Evolutionary conservation across 1,140 invertebrate genomes (phyloP), one percentile per base, ranked within the genome.

Genomic region (Latrodectus geometricus): DNA sequence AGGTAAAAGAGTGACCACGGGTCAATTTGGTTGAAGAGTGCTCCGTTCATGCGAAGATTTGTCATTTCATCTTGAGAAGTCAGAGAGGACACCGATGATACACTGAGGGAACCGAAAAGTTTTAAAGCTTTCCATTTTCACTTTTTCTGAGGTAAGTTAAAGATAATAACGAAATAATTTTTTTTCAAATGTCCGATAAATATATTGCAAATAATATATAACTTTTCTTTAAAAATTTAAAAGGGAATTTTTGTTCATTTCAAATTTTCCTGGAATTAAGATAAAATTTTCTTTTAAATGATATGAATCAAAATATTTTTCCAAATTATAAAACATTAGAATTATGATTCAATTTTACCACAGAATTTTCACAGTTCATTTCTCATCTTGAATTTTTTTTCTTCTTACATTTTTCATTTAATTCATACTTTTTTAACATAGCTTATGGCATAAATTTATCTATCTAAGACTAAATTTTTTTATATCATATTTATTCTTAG

Each of bases 1-100:
- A 82, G 80, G 69, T 82, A 82, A 82, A 74, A 74, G 80, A 82
- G 69, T 82, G 80, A 82, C 80, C 80, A 82, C 80, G 80, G 80
- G 80, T 82, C 80, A 82, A 82, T 82, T 82, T 82, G 35, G 52
- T 21, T 56, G 74, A 48, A 56, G 72, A 74, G 54, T 23, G 52
- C n/a, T 20, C 54, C 52, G n/a, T 52, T 56, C 74, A 54, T 20
- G 48, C 73, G 48, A 21, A 17, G 17, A 50, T 61, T 56, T 76
- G n/a, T 23, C 52, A 21, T 76, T 76, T 52, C 52, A 56, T 52
- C 74, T 76, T 76, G 74, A 20, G 54, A 56, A 61, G 11, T 61
- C 54, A 11, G 8, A 61, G 54, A 61, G 17, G 54, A 61, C 54
- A 61, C 17, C 17, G 8, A 17, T 61, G 54, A 17, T 11, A 61